These are phyloP conservation scores for Laupala kohalensis DNA, from an alignment of 1,140 invertebrate species.

Conservation along the genomic window DNA sequence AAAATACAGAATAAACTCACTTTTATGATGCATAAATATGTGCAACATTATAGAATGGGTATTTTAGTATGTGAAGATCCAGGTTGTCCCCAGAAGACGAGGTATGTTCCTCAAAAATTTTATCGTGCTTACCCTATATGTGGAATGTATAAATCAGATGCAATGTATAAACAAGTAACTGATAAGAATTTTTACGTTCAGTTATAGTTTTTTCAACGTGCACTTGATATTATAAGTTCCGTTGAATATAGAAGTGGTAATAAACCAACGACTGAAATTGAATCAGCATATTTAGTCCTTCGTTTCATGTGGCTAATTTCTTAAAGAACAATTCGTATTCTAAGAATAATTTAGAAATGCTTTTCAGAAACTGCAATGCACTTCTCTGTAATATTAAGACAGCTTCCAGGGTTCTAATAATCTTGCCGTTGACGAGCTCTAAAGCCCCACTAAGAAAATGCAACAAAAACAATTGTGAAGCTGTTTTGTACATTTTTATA, in stretches of 20 bases:
- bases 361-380: neutral
- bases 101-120: conserved; percentile 45
- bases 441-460: too few relatives aligned
- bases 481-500: too few relatives aligned
- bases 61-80: conserved; percentile 82
- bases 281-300: neutral
- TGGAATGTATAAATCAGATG: conserved; percentile 52
- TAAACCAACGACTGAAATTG: neutral
- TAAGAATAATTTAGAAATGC: neutral
- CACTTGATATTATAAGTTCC: neutral
- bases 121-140: conserved; percentile 57
- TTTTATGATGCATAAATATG: conserved; percentile 45
- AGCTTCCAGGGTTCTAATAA: too few relatives aligned
- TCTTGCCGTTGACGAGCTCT: too few relatives aligned
- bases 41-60: conserved; percentile 63
- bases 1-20: conserved; percentile 60
- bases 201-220: neutral
- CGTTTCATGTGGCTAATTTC: neutral
- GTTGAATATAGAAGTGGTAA: neutral
- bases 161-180: conserved; percentile 52
- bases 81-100: conserved; percentile 55
- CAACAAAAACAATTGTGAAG: too few relatives aligned
- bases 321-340: neutral
- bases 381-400: too few relatives aligned
- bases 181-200: neutral